Conservation (phyloP, 2,797 vertebrate genomes). For the Heteromormyrus szaboi region DNA sequence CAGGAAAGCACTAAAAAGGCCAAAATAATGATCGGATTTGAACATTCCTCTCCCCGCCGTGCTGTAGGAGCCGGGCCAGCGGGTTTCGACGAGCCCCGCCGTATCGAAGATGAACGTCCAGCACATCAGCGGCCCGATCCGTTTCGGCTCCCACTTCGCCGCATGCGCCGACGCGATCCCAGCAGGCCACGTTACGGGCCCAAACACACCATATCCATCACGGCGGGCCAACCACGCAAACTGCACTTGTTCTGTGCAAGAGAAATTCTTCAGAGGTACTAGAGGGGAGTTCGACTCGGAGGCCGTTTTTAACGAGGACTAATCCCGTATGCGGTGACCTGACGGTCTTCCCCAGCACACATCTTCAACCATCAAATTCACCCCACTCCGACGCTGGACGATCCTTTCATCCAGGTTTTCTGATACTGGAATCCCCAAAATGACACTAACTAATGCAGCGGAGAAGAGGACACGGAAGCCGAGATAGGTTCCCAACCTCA, state of each 20-base stretch:
- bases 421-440: not conserved
- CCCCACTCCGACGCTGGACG: not conserved
- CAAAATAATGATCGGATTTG: slow-evolving; percentile 16
- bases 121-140: not conserved
- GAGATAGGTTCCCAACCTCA: not conserved
- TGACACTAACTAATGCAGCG: not conserved
- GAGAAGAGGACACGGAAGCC: not conserved
- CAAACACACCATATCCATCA: slow-evolving; percentile 4
- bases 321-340: not conserved
- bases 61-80: not conserved
- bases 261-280: not conserved
- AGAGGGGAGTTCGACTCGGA: not conserved
- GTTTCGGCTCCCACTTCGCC: not conserved
- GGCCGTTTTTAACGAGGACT: not conserved
- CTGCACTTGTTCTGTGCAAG: not conserved
- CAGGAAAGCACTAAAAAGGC: slow-evolving; percentile 21
- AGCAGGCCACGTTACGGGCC: not conserved
- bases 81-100: not conserved
- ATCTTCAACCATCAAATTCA: not conserved
- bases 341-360: slow-evolving; percentile 26
- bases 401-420: not conserved
- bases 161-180: not conserved
- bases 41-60: slow-evolving; percentile 8
- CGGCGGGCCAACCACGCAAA: not conserved
- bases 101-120: slow-evolving; percentile 18